These are phyloP conservation scores for Himantopus leucocephalus DNA, from an alignment of 2,113 vertebrate genomes.

Conservation along the genomic window DNA sequence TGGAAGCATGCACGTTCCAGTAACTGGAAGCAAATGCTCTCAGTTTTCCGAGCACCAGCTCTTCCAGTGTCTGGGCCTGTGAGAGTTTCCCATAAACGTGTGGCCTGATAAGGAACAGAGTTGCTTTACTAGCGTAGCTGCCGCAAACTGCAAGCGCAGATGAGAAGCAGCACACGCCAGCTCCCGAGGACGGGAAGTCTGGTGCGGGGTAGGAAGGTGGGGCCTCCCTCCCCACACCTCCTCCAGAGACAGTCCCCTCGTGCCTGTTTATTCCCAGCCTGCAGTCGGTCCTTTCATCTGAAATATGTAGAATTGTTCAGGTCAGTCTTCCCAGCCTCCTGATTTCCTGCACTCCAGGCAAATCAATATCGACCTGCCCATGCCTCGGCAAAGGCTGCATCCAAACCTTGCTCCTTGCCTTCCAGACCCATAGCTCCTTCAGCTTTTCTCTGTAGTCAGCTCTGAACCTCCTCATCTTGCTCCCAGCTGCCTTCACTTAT, in stretches of 20 bases:
- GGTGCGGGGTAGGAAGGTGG: neutral
- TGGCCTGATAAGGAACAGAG: slow-evolving; percentile 4
- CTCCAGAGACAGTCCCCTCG: neutral
- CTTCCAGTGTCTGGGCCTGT: neutral
- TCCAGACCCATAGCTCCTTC: neutral
- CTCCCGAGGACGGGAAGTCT: neutral
- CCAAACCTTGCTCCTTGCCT: neutral
- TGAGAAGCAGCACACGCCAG: neutral
- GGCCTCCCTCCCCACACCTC: neutral
- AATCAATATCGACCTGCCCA: neutral
- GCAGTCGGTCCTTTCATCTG: neutral
- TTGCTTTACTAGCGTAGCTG: neutral
- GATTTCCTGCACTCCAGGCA: neutral
- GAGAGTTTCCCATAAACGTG: neutral
- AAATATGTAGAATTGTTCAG: neutral
- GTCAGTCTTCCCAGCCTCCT: neutral
- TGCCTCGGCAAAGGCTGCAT: neutral
- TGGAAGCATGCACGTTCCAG: neutral
- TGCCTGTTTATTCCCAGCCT: neutral
- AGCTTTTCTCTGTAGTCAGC: neutral
- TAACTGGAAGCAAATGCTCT: neutral
- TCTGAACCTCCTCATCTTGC: neutral
- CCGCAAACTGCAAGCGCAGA: neutral
- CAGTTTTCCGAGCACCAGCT: neutral
- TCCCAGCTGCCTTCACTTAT: neutral